A percentile compares a stretch with the other conserved stretches of the same genome.
Evolutionary conservation across 92 coral and sea anemone genomes (phyloP).

Genomic region (Phenganax stokvisi): DNA sequence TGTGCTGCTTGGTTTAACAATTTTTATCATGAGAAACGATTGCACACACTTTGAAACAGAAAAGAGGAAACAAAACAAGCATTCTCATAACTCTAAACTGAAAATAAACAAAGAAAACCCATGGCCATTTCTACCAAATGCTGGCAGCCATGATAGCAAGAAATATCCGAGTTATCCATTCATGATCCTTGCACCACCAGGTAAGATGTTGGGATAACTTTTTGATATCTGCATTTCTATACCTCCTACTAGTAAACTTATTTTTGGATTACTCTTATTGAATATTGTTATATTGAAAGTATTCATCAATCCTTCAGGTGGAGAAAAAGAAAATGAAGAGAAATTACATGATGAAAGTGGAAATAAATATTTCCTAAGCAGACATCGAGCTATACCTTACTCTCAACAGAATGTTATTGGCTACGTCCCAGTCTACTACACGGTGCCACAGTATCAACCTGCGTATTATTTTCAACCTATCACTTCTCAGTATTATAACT

Average conservation of each 20-base stretch:
- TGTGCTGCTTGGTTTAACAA: neutral
- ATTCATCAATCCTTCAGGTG: neutral
- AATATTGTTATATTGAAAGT: neutral
- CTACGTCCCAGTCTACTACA: slow-evolving; percentile 27
- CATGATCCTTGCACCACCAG: slow-evolving; percentile 33
- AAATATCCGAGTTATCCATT: slow-evolving; percentile 32
- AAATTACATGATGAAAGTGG: slow-evolving; percentile 18
- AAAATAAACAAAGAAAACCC: neutral
- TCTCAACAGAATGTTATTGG: neutral
- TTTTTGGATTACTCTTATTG: neutral
- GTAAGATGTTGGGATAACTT: neutral
- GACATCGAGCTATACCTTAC: neutral
- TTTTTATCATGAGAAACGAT: neutral
- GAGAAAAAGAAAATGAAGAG: neutral
- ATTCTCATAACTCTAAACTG: slow-evolving; percentile 7
- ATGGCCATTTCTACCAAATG: slow-evolving; percentile 32
- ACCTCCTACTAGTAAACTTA: neutral
- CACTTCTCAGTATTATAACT: too few relatives aligned
- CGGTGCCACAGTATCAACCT: slow-evolving; percentile 7
- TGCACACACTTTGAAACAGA: neutral
- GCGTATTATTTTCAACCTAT: neutral
- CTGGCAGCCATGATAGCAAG: slow-evolving; percentile 10
- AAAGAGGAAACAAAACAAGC: neutral
- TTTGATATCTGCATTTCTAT: neutral
- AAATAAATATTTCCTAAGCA: slow-evolving; percentile 25